A percentile compares a stretch with the other conserved stretches of the same genome.
These are phyloP conservation scores for Lasioglossum villosulum DNA, from an alignment of 2,888 invertebrate genomes.

Conservation along the genomic window DNA sequence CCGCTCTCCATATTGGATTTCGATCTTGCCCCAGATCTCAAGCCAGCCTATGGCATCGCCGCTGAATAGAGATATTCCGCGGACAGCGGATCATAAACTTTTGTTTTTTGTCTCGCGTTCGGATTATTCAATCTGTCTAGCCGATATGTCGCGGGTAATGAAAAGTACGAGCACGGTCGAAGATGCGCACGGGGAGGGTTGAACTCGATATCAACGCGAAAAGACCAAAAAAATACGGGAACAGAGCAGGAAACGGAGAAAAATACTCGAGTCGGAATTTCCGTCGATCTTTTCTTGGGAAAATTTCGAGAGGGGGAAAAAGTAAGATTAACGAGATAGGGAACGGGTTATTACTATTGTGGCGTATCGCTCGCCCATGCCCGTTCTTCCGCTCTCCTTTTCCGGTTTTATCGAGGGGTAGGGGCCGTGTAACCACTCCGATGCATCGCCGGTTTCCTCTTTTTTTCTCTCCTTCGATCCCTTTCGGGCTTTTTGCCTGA, in stretches of 20 bases:
- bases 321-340: conserved; percentile 18
- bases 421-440: conserved; percentile 22
- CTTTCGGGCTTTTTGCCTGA: neutral
- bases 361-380: conserved; percentile 5
- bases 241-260: neutral
- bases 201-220: neutral
- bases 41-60: conserved; percentile 32
- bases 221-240: neutral
- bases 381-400: neutral
- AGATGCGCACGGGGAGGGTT: neutral
- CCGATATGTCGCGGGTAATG: conserved; percentile 42
- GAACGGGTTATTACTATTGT: conserved; percentile 26
- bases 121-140: conserved; percentile 53
- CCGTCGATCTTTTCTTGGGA: conserved; percentile 14
- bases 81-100: conserved; percentile 51
- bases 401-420: conserved; percentile 18
- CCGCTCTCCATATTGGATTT: conserved; percentile 60
- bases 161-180: conserved; percentile 27
- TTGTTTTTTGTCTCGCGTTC: conserved; percentile 31
- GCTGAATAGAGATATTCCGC: conserved; percentile 47
- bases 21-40: conserved; percentile 58
- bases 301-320: neutral
- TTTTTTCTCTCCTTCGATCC: conserved; percentile 2
- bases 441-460: conserved; percentile 14
- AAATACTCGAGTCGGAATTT: conserved; percentile 13